Base-by-base conservation (phyloP, 2,888 invertebrate genomes). In the Tenthredo amoena region DNA sequence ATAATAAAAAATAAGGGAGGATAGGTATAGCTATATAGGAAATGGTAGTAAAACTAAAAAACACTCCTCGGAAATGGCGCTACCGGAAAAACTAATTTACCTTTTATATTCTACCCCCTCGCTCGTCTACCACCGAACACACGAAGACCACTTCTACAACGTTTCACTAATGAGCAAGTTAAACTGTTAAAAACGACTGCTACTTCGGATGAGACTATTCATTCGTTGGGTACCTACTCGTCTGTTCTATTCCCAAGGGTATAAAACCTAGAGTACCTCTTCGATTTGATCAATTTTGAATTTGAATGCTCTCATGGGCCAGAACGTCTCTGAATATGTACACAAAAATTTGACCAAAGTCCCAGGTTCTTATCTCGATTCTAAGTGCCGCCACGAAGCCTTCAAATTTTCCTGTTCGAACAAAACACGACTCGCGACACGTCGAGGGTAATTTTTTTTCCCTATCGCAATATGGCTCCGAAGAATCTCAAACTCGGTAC, bases 1-100 rank as follows among this genome's bases (percentile, higher is more conserved):
- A 34, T 18, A 26, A 31, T 18, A 68, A 34, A 68, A 34, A 68
- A 15, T 6, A 18, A 68, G 12, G 18, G 10, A 18, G 31, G 2
- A 12, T 21, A 62, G 55, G 55, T 55, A 55, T 50, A 6, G 50
- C n/a, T 50, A 15, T 5, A 5, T 68, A 68, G 34, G 68, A 68
- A 68, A 68, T 68, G 43, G 31, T 9, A 77, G 34, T 50, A 77
- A 50, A 74, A n/a, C 7, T 43, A n/a, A 43, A 71, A 74, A 74
- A 43, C 40, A 43, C 74, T 74, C 40, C 21, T 43, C 74, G 74
- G 74, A 74, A 74, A 74, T 43, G 43, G 74, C 74, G 43, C 21
- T 21, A 18, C 71, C 77, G 77, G 77, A 77, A 77, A 77, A 77
- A 77, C 77, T 77, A 77, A 77, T 77, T 50, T 77, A 50, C 34